These are phyloP conservation scores for Festucalex cinctus DNA, from an alignment of 2,113 vertebrate species.

Conservation along the genomic window DNA sequence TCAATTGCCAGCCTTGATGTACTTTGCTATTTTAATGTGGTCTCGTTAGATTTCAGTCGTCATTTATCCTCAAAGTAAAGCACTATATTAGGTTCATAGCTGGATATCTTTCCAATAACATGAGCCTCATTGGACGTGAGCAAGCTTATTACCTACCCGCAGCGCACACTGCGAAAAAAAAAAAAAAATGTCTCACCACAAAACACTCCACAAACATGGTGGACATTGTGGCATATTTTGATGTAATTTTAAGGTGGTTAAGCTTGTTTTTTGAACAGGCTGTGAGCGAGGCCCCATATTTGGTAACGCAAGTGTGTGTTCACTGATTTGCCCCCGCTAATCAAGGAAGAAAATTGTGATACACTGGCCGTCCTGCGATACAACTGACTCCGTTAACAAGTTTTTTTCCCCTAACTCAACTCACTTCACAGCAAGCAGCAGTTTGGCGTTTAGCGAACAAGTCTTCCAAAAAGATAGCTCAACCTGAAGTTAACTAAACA, in stretches of 20 bases:
- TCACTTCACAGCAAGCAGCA: too few relatives aligned
- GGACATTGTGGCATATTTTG: background rate
- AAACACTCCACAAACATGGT: background rate
- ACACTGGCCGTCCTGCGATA: too few relatives aligned
- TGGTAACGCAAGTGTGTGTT: background rate
- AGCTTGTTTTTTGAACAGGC: background rate
- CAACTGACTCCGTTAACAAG: too few relatives aligned
- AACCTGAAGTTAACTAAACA: too few relatives aligned
- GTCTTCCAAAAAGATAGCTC: too few relatives aligned
- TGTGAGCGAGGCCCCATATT: background rate
- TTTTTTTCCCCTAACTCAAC: too few relatives aligned
- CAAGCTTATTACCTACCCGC: background rate
- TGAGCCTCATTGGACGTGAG: background rate
- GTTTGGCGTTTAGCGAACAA: too few relatives aligned
- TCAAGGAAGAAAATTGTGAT: too few relatives aligned
- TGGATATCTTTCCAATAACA: background rate
- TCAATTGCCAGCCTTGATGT: background rate
- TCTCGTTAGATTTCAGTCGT: constrained; percentile 45
- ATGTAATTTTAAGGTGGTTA: background rate
- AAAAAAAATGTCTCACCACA: background rate
- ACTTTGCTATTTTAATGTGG: constrained; percentile 16
- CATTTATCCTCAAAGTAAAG: background rate
- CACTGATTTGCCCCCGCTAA: too few relatives aligned
- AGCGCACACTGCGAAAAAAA: background rate
- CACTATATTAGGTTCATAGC: background rate